phyloP scores from a whole-genome alignment of 2,113 vertebrate species.

The Petaurus breviceps region DNA sequence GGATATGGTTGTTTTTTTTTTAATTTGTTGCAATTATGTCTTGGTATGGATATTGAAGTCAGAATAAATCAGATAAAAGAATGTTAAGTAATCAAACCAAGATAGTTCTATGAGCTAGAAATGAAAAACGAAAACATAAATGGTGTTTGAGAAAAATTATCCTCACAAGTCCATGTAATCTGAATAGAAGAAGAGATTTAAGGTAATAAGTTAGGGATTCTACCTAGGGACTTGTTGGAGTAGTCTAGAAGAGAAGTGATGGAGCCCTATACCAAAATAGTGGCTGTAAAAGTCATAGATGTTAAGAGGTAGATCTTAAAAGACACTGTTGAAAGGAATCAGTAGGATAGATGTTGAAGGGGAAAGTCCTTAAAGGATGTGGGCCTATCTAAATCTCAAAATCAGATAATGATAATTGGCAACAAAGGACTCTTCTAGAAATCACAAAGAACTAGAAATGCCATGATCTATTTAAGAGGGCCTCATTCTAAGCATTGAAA shows the following conservation, averaged over 20 bases:
- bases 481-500: no score
- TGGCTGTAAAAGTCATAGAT: conserved; percentile 22
- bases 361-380: not conserved
- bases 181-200: not conserved
- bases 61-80: not conserved
- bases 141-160: conserved; percentile 30
- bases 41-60: not conserved
- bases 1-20: not conserved
- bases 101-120: not conserved
- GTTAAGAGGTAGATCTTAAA: conserved; percentile 50
- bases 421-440: not conserved
- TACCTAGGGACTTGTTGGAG: not conserved
- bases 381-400: not conserved
- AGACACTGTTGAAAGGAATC: conserved; percentile 23
- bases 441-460: not conserved
- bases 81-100: not conserved
- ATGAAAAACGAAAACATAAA: conserved; percentile 11
- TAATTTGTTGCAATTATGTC: not conserved
- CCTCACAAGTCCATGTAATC: conserved; percentile 40
- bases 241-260: not conserved
- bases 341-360: not conserved
- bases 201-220: not conserved
- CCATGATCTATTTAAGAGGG: no score
- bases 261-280: conserved; percentile 9
- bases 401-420: not conserved